A percentile compares a stretch with the other conserved stretches of the same genome.
These are phyloP conservation scores for Achatina immaculata DNA, from an alignment of 1,140 invertebrate species.

Conservation along the genomic window DNA sequence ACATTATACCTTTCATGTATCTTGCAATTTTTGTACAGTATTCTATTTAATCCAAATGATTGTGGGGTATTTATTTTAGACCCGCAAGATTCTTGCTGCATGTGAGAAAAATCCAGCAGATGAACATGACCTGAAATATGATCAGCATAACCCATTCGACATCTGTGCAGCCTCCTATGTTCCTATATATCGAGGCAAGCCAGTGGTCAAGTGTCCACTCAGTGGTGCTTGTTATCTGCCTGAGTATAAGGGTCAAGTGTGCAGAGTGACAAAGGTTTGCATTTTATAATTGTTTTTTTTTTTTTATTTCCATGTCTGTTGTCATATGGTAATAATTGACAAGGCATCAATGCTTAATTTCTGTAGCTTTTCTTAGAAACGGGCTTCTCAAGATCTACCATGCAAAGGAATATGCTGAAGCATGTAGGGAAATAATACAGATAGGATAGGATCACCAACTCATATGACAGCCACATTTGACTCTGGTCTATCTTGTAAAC, in stretches of 20 bases:
- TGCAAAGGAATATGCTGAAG: too few relatives aligned
- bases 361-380: too few relatives aligned
- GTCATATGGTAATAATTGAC: background rate
- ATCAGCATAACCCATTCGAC: slow-evolving; percentile 98
- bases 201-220: slow-evolving; percentile 93
- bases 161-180: slow-evolving; percentile 92
- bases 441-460: too few relatives aligned
- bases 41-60: too few relatives aligned
- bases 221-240: slow-evolving; percentile 92
- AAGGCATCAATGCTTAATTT: too few relatives aligned
- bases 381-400: too few relatives aligned
- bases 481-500: too few relatives aligned
- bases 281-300: background rate
- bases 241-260: slow-evolving; percentile 87
- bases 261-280: slow-evolving; percentile 75
- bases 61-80: slow-evolving; percentile 72
- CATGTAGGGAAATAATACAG: too few relatives aligned
- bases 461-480: too few relatives aligned
- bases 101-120: slow-evolving; percentile 93
- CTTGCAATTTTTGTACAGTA: too few relatives aligned
- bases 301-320: background rate
- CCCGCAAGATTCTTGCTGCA: slow-evolving; percentile 89
- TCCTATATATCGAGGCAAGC: slow-evolving; percentile 95
- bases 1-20: too few relatives aligned
- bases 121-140: slow-evolving; percentile 90